Conservation (phyloP, 2,113 vertebrate species). For the Mesoclemmys tuberculata region DNA sequence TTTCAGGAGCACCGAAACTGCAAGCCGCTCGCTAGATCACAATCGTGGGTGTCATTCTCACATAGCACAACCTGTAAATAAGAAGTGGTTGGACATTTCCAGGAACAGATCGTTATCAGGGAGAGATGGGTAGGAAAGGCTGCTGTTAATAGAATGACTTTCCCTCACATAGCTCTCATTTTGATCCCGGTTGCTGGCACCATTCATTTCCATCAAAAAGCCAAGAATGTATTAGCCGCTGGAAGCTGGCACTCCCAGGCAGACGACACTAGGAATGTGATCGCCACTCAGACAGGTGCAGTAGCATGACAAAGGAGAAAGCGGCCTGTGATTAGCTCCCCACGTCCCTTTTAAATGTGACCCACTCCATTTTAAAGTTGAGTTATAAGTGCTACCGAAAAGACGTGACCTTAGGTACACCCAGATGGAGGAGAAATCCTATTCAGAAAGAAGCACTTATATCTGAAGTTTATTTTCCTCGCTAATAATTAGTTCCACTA, state of each 20-base stretch:
- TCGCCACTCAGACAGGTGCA: not conserved
- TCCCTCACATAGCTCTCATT: not conserved
- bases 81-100: not conserved
- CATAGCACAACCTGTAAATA: not conserved
- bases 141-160: not conserved
- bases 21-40: not conserved
- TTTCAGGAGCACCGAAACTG: not conserved
- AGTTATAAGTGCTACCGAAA: not conserved
- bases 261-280: not conserved
- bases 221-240: slow-evolving; percentile 16
- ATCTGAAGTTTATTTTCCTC: not conserved
- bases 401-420: not conserved
- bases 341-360: not conserved
- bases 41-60: not conserved
- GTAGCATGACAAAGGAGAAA: not conserved
- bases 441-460: not conserved
- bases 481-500: fast-evolving
- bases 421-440: not conserved
- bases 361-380: not conserved
- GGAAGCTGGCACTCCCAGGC: not conserved
- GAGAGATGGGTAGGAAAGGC: not conserved
- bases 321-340: not conserved
- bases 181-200: slow-evolving; percentile 22
- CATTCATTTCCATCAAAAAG: not conserved
- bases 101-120: not conserved